A percentile compares a stretch with the other conserved stretches of the same genome.
phyloP scores from a whole-genome alignment of 1,140 invertebrate species.

The Apis florea region DNA sequence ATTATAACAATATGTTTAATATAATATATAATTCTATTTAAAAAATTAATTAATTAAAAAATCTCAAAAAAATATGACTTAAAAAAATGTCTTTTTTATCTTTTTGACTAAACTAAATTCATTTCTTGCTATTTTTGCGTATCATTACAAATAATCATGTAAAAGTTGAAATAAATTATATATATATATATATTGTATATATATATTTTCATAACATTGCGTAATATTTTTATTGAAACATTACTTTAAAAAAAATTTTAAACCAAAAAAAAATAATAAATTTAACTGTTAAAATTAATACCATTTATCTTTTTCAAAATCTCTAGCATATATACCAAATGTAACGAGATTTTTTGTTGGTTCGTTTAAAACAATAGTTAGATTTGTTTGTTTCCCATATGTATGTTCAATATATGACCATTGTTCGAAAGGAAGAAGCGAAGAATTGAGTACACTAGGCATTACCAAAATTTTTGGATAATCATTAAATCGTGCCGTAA shows the following conservation, averaged over 20 bases:
- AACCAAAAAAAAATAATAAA: neutral
- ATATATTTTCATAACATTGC: neutral
- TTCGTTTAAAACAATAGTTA: conserved; percentile 13
- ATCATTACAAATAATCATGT: too few species aligned
- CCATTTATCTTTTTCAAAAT: conserved; percentile 14
- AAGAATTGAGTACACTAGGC: conserved; percentile 24
- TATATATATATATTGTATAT: neutral
- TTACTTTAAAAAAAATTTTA: neutral
- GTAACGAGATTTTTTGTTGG: conserved; percentile 27
- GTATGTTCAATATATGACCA: conserved; percentile 11
- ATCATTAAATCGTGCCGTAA: conserved; percentile 29
- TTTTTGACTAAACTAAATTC: too few species aligned
- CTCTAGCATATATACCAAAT: conserved; percentile 52
- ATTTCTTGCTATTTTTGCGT: too few species aligned
- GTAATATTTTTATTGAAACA: neutral
- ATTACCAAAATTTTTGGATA: conserved; percentile 25
- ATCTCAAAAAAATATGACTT: too few species aligned
- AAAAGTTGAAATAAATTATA: neutral
- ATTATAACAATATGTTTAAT: too few species aligned
- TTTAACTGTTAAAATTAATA: too few species aligned
- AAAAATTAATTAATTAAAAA: too few species aligned
- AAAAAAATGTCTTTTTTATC: too few species aligned
- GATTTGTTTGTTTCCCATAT: neutral
- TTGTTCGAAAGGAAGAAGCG: conserved; percentile 29
- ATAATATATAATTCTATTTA: too few species aligned